Conservation (phyloP, 1,140 invertebrate species). For the Drosophila oshimai region DNA sequence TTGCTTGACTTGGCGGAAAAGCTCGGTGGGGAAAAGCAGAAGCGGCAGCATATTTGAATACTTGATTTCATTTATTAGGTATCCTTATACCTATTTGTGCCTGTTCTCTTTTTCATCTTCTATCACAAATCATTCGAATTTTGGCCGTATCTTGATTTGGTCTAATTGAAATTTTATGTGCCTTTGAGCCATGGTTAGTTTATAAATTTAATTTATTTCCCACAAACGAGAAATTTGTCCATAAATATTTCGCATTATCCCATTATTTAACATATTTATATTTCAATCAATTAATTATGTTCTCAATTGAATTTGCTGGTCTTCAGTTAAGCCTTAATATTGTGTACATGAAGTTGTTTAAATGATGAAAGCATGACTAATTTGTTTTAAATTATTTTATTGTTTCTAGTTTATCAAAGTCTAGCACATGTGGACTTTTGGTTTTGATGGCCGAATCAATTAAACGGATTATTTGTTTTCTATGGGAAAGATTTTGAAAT, state of each 20-base stretch:
- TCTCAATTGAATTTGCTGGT: background rate
- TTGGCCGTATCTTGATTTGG: background rate
- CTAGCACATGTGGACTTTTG: too few relatives aligned
- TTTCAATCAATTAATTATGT: background rate
- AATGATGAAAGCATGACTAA: too few relatives aligned
- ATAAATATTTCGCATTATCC: background rate
- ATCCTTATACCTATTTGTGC: conserved; percentile 13
- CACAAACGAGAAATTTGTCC: background rate
- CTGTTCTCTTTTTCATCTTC: background rate
- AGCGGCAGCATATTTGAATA: conserved; percentile 63
- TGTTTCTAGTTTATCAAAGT: too few relatives aligned
- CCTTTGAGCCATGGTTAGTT: background rate
- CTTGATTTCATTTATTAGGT: conserved; percentile 57
- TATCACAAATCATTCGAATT: conserved; percentile 11
- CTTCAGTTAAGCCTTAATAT: too few relatives aligned
- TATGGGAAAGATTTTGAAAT: too few relatives aligned
- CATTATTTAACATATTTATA: background rate
- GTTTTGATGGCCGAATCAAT: too few relatives aligned
- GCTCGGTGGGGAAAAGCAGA: background rate
- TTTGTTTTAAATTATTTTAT: too few relatives aligned
- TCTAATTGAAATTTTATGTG: conserved; percentile 16
- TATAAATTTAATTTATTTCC: background rate
- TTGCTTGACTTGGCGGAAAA: conserved; percentile 41
- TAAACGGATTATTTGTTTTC: too few relatives aligned
- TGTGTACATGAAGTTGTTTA: too few relatives aligned